Evolutionary conservation across 1,140 invertebrate species (phyloP).

Genomic region (Drosophila pseudoobscura): DNA sequence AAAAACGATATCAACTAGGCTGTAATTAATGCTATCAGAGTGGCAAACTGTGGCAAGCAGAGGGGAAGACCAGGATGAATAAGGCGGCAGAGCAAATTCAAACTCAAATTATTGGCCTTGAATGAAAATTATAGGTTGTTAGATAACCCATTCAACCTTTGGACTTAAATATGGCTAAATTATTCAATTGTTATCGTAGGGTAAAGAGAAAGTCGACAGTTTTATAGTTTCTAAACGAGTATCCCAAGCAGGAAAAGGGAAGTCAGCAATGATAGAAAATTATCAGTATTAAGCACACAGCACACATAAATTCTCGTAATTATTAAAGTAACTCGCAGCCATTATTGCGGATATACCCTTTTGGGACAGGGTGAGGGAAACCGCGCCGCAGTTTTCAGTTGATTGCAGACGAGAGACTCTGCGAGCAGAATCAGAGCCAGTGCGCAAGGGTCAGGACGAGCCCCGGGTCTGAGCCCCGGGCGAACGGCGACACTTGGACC

Average conservation of each 20-base stretch:
- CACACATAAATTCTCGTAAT: too few species aligned
- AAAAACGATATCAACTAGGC: slow-evolving; percentile 28
- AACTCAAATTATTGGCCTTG: too few species aligned
- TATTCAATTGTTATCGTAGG: too few species aligned
- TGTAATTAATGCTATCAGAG: slow-evolving; percentile 71
- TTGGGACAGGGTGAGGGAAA: slow-evolving; percentile 11
- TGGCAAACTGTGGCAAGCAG: slow-evolving; percentile 48
- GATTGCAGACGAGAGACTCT: slow-evolving; percentile 33
- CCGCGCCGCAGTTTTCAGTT: slow-evolving; percentile 42
- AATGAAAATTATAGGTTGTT: neutral
- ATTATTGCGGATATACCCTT: neutral
- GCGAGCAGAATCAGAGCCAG: slow-evolving; percentile 4
- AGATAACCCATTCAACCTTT: too few species aligned
- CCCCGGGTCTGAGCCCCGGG: neutral
- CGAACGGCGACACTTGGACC: slow-evolving; percentile 17
- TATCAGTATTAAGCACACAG: too few species aligned
- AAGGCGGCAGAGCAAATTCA: slow-evolving; percentile 5
- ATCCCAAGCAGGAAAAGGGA: too few species aligned
- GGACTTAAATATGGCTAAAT: neutral
- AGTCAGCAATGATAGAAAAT: too few species aligned
- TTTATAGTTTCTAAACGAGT: too few species aligned
- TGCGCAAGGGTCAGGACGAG: neutral
- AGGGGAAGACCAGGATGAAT: slow-evolving; percentile 10
- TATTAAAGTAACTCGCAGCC: too few species aligned
- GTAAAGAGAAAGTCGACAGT: too few species aligned